These are phyloP conservation scores for Channa argus DNA, from an alignment of 2,113 vertebrate species.

Conservation along the genomic window DNA sequence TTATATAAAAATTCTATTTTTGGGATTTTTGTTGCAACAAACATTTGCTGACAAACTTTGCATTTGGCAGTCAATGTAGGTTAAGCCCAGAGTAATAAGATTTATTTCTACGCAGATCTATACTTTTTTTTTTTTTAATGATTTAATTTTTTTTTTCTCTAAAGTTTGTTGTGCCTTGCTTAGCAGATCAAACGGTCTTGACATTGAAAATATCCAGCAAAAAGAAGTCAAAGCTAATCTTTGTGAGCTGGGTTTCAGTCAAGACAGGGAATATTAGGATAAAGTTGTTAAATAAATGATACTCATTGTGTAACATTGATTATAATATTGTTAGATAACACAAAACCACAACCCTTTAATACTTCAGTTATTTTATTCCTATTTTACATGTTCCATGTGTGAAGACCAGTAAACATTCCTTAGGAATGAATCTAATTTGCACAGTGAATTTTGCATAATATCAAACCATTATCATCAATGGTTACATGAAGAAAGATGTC, in stretches of 20 bases:
- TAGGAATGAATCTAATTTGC: constrained; percentile 7
- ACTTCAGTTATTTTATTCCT: background rate
- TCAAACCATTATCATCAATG: background rate
- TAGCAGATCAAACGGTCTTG: background rate
- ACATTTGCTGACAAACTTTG: background rate
- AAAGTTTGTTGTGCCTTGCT: constrained; percentile 63
- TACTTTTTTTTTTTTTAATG: constrained; percentile 4
- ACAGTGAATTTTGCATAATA: background rate
- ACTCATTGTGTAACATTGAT: background rate
- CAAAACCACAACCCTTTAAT: background rate
- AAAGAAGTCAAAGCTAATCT: background rate
- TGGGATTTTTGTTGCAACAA: background rate
- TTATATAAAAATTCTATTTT: background rate
- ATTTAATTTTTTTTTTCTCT: constrained; percentile 15
- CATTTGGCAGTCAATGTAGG: background rate
- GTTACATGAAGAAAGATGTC: constrained; percentile 8
- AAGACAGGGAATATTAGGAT: constrained; percentile 13
- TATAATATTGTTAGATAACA: background rate
- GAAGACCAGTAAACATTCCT: constrained; percentile 32
- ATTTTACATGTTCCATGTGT: background rate
- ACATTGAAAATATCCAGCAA: background rate
- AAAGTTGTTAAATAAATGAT: background rate
- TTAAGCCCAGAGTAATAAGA: constrained; percentile 3
- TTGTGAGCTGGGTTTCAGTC: background rate
- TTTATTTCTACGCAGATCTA: constrained; percentile 6